phyloP scores from a whole-genome alignment of 2,888 invertebrate genomes.

The Auanema sp. region DNA sequence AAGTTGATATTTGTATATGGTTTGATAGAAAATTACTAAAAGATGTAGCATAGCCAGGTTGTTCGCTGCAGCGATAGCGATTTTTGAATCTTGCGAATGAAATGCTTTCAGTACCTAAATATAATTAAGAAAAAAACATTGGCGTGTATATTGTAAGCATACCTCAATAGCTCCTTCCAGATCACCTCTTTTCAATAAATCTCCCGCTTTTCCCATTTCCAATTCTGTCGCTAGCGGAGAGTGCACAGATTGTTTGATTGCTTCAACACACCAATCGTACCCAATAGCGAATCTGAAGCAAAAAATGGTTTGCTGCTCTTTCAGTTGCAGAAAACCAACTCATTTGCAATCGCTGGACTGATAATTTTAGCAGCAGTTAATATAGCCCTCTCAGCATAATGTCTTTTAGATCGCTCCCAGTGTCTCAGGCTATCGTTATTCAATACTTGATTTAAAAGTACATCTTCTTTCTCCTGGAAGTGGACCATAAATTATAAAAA shows the following conservation, averaged over 20 bases:
- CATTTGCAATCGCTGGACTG: constrained; percentile 78
- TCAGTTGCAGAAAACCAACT: constrained; percentile 29
- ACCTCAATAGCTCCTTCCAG: constrained; percentile 38
- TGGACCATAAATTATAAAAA: not conserved
- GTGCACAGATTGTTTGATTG: constrained; percentile 84
- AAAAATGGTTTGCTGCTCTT: too few species aligned
- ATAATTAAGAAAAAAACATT: not conserved
- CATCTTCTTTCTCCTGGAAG: constrained; percentile 43
- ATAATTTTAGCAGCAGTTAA: constrained; percentile 85
- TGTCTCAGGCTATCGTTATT: constrained; percentile 78
- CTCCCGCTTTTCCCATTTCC: constrained; percentile 79
- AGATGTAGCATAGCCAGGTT: constrained; percentile 84
- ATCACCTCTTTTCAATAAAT: constrained; percentile 38
- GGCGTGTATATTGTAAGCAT: not conserved
- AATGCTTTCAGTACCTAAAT: constrained; percentile 33
- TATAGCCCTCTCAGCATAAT: constrained; percentile 80
- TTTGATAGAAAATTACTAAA: constrained; percentile 71
- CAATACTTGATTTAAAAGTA: constrained; percentile 70
- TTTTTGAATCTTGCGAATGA: constrained; percentile 77
- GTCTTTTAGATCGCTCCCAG: constrained; percentile 73
- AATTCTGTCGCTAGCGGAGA: constrained; percentile 81
- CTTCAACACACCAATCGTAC: constrained; percentile 79
- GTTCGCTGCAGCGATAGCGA: constrained; percentile 81
- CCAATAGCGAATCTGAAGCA: constrained; percentile 21
- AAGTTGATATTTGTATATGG: too few species aligned